These are phyloP conservation scores for Rhinoraja longicauda DNA, from an alignment of 2,797 vertebrate genomes.

Conservation along the genomic window DNA sequence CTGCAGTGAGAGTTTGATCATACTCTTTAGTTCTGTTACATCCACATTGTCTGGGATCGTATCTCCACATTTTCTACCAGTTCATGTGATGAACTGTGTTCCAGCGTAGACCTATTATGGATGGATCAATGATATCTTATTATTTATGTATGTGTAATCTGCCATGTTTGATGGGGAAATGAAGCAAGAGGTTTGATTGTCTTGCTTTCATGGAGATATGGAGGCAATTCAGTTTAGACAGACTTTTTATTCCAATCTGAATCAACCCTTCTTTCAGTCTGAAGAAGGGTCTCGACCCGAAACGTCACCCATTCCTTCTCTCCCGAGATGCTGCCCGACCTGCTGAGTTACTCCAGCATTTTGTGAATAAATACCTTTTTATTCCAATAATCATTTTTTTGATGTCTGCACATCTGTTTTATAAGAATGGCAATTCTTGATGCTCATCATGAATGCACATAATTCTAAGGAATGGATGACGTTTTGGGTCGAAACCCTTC, in stretches of 20 bases:
- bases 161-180: background rate
- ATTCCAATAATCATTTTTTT: background rate
- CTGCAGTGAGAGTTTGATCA: background rate
- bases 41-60: background rate
- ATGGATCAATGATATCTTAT: background rate
- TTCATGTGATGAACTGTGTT: background rate
- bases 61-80: background rate
- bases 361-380: too few relatives aligned
- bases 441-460: background rate
- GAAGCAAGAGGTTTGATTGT: background rate
- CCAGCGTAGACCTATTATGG: background rate
- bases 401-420: background rate
- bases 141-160: background rate
- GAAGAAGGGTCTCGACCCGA: too few relatives aligned
- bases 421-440: background rate
- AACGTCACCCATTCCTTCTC: too few relatives aligned
- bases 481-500: too few relatives aligned
- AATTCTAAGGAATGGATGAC: background rate
- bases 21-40: too few relatives aligned
- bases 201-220: background rate
- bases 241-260: background rate
- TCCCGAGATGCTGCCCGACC: too few relatives aligned
- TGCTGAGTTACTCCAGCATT: too few relatives aligned
- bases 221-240: background rate
- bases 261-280: too few relatives aligned